Base-by-base conservation (phyloP, 2,797 vertebrate species). In the Eutrigla gurnardus region DNA sequence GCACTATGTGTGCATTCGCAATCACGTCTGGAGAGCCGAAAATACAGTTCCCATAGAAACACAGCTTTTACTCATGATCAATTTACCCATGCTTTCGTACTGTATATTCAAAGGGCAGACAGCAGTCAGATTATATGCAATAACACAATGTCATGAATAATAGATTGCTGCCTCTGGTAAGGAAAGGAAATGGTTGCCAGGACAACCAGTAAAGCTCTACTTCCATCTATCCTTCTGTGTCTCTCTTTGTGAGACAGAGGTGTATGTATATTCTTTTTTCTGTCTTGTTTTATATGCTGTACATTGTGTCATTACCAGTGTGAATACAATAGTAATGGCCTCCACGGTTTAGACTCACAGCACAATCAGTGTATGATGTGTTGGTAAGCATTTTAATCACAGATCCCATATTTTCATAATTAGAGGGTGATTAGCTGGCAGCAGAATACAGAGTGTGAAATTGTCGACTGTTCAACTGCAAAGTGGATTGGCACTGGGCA, bases 71-170 rank as follows among this genome's bases (percentile, higher is more conserved):
- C 47, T 52, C 61, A 15, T 47, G 32, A 70, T 54, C 25, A 69
- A 47, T 65, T 76, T 54, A 77, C 66, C 57, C n/a, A 15, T 7
- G 65, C 65, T 67, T 72, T 17, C 1, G 6, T 46, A 47, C 54
- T 77, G 62, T 79, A 58, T 70, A 70, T 74, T 82, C 65, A 83
- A 75, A 81, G 37, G 13, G 46, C 42, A 67, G 63, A 64, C 74
- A 78, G 64, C 52, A 68, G 78, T 84, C 72, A 78, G 70, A 88
- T 86, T 81, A 77, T 76, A 73, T 81, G 77, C 82, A 85, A 84
- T 88, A 88, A 89, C 79, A 92, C 77, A 86, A 77, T 78, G 74
- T 82, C 61, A 87, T 92, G 83, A 92, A 90, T 90, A 91, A 87
- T 90, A 88, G 86, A 90, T 84, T 86, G 33, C n/a, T 53, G 60